These are phyloP conservation scores for Chondrilla cf. caribensis DNA, from an alignment of 37 sponge, comb jelly and placozoan genomes.

Conservation along the genomic window DNA sequence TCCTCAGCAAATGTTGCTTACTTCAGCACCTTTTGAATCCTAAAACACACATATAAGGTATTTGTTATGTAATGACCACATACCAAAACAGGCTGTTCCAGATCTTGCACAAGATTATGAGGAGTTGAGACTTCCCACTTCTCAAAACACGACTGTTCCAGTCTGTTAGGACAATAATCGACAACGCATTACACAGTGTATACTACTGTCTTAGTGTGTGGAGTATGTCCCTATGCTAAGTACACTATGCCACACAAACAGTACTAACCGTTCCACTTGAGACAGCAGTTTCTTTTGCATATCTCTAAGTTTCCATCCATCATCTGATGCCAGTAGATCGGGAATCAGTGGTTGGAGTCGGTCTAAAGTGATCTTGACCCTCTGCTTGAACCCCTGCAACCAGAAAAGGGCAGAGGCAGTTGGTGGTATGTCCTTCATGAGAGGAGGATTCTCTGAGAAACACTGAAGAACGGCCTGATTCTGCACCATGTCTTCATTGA, in stretches of 20 bases:
- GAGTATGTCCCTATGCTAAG: too few species aligned
- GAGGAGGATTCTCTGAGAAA: slow-evolving; percentile 34
- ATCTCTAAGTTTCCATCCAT: slow-evolving; percentile 73
- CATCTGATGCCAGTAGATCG: slow-evolving; percentile 68
- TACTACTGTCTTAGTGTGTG: too few species aligned
- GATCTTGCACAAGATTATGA: slow-evolving; percentile 17
- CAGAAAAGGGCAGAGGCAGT: slow-evolving; percentile 62
- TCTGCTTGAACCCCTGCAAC: slow-evolving; percentile 60
- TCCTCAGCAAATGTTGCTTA: too few species aligned
- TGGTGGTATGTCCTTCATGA: slow-evolving; percentile 62
- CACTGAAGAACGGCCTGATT: slow-evolving; percentile 37
- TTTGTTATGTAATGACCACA: background rate
- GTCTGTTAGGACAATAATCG: background rate
- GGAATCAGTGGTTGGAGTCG: slow-evolving; percentile 43
- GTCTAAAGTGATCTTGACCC: slow-evolving; percentile 50
- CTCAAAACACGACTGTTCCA: background rate
- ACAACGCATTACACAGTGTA: background rate
- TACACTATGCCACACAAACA: too few species aligned
- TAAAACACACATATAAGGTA: too few species aligned
- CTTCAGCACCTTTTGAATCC: too few species aligned
- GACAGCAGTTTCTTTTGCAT: slow-evolving; percentile 11
- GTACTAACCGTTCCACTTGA: slow-evolving; percentile 31
- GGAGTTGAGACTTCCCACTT: slow-evolving; percentile 35
- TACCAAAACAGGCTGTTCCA: slow-evolving; percentile 45
- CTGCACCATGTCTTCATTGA: slow-evolving; percentile 19